Base-by-base conservation (phyloP, 2,888 invertebrate species). In the Altica lythri region DNA sequence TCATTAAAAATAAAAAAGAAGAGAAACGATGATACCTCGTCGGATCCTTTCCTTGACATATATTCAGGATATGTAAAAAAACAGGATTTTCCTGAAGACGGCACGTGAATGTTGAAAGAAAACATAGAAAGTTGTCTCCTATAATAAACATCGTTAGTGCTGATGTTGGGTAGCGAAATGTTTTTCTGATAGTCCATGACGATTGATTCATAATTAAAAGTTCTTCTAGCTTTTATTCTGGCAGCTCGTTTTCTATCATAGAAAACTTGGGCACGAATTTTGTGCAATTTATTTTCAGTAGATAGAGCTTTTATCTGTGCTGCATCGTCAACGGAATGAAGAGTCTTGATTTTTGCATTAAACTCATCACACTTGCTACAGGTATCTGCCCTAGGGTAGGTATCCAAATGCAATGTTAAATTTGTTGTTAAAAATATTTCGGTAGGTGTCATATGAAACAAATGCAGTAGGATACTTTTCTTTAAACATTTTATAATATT, bases 101-200 rank as follows among this genome's bases (percentile, higher is more conserved):
- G n/a, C n/a, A n/a, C n/a, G n/a, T n/a, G n/a, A n/a, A n/a, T n/a
- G n/a, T n/a, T n/a, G 19, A 40, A 40, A 5, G 9, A n/a, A 44
- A 25, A 44, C 29, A 29, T 12, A 14, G 44, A 22, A 4, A 44
- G 16, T 44, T 44, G 40, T 27, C 29, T 16, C 8, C 17, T 10
- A 19, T 47, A 35, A 25, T 47, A 47, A 9, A 47, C 47, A 35
- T 47, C 47, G 19, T 35, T 47, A 9, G 37, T 47, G 13, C 19
- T 25, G 12, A 37, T 29, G 29, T 48, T 48, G 34, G 50, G 51
- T 10, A 46, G 34, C 17, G 34, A 50, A 30, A 42, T 13, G 14
- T 46, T 51, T 51, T 55, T 52, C 30, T 51, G 42, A 9, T 35
- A 56, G 18, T 52, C 46, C 40, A 51, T 46, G 30, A 42, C 13